A percentile compares a stretch with the other conserved stretches of the same genome.
phyloP scores from a whole-genome alignment of 2,888 invertebrate genomes.

The Bimastos eiseni region DNA sequence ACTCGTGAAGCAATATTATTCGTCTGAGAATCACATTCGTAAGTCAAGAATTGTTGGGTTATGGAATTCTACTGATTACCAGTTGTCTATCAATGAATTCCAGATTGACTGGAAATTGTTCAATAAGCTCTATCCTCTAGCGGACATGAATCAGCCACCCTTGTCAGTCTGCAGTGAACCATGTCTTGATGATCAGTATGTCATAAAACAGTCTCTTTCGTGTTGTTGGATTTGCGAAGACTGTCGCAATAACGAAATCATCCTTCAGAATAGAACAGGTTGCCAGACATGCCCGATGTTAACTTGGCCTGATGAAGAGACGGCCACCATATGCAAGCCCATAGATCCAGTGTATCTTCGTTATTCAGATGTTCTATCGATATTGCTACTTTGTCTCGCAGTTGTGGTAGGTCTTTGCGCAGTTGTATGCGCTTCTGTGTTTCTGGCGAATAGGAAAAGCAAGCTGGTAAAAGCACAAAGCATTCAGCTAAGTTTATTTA shows the following conservation, averaged over 20 bases:
- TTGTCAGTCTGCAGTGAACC: neutral
- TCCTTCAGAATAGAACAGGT: slow-evolving; percentile 35
- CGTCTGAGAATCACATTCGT: neutral
- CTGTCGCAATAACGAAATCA: slow-evolving; percentile 40
- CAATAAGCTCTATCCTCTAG: neutral
- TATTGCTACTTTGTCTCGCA: neutral
- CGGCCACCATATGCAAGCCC: neutral
- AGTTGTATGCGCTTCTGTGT: neutral
- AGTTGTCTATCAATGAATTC: neutral
- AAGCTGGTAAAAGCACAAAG: slow-evolving; percentile 30
- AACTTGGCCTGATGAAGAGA: slow-evolving; percentile 38
- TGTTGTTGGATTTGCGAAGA: slow-evolving; percentile 42
- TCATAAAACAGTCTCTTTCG: neutral
- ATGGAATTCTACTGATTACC: neutral
- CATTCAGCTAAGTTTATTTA: slow-evolving; percentile 23
- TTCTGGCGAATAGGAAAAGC: neutral
- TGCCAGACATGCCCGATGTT: slow-evolving; percentile 39
- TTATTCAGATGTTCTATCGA: neutral
- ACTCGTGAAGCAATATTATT: slow-evolving; percentile 46
- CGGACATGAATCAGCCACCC: neutral
- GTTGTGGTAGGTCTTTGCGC: neutral
- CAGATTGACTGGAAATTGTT: slow-evolving; percentile 2
- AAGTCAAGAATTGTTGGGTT: slow-evolving; percentile 16
- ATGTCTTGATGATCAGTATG: neutral
- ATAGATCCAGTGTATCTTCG: neutral